phyloP scores from a whole-genome alignment of 2,888 invertebrate genomes.

The Drosophila picticornis region DNA sequence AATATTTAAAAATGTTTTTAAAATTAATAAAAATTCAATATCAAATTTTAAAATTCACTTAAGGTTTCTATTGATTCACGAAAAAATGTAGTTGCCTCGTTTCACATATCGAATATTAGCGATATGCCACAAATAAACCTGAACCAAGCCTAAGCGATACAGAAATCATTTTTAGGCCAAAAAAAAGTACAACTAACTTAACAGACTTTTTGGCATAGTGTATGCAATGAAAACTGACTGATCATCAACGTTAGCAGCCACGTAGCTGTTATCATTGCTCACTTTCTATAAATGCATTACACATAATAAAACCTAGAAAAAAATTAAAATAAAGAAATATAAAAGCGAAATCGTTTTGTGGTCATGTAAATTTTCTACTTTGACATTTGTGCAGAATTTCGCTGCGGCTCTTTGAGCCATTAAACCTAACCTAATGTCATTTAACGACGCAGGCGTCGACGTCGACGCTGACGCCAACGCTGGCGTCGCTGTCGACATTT shows the following conservation, averaged over 20 bases:
- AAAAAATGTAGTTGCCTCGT: not conserved
- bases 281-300: conserved; percentile 42
- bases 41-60: not conserved
- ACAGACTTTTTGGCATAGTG: not conserved
- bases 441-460: conserved; percentile 54
- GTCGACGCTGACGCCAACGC: conserved; percentile 27
- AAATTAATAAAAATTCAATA: not conserved
- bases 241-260: conserved; percentile 6
- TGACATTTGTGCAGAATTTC: conserved; percentile 78
- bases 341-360: conserved; percentile 72
- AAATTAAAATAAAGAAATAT: conserved; percentile 26
- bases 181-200: not conserved
- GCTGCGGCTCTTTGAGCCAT: conserved; percentile 57
- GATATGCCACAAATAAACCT: not conserved
- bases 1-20: not conserved
- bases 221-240: not conserved
- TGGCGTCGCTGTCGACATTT: conserved; percentile 53
- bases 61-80: not conserved
- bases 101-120: not conserved
- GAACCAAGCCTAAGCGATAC: not conserved
- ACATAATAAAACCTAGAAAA: conserved; percentile 7
- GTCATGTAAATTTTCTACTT: conserved; percentile 66
- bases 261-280: not conserved
- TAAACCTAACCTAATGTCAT: conserved; percentile 78
- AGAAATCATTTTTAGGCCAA: not conserved